These are phyloP conservation scores for Macropus fuliginosus DNA, from an alignment of 2,797 vertebrate genomes.

Conservation along the genomic window DNA sequence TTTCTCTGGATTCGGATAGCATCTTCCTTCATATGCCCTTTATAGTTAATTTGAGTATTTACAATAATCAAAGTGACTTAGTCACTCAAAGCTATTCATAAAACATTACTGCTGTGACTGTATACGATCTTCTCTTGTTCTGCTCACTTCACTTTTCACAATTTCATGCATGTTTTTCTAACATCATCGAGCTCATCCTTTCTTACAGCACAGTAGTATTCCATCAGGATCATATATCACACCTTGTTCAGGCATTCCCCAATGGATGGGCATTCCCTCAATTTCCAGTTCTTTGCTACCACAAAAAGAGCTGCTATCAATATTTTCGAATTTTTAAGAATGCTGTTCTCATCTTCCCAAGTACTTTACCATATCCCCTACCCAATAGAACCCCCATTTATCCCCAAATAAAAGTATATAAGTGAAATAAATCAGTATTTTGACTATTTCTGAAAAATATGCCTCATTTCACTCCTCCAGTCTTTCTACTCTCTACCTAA, in stretches of 20 bases:
- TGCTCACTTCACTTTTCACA: background rate
- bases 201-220: background rate
- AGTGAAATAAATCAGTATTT: background rate
- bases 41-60: too few relatives aligned
- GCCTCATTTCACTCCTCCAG: background rate
- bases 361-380: background rate
- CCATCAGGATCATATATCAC: background rate
- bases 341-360: background rate
- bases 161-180: background rate
- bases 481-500: background rate
- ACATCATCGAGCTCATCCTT: background rate
- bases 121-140: background rate
- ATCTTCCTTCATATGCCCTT: too few relatives aligned
- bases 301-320: background rate
- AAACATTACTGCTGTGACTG: background rate
- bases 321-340: background rate
- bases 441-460: background rate
- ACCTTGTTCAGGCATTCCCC: background rate
- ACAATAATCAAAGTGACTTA: too few relatives aligned
- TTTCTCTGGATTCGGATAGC: too few relatives aligned
- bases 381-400: background rate
- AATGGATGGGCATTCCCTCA: background rate
- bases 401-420: background rate
- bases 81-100: too few relatives aligned
- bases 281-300: background rate